Percentiles rank a stretch among this genome's conserved stretches.
Evolutionary conservation across 1,140 invertebrate genomes (phyloP).

Genomic region (Pectinophora gossypiella): DNA sequence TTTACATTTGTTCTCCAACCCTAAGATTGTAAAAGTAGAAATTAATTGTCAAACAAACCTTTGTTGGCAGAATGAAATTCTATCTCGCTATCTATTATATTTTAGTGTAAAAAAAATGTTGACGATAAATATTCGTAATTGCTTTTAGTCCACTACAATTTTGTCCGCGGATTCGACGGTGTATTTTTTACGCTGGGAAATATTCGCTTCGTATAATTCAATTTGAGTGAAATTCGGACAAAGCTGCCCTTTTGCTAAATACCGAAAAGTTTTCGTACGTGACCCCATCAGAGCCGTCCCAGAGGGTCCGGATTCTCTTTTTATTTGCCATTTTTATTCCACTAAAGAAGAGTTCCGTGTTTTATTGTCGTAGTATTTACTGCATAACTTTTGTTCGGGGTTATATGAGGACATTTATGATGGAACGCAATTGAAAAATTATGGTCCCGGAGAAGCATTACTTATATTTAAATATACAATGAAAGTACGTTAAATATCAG

Average conservation of each 20-base stretch:
- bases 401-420: too few relatives aligned
- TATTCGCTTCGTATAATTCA: conserved; percentile 36
- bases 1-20: conserved; percentile 45
- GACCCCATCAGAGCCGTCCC: conserved; percentile 45
- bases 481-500: too few relatives aligned
- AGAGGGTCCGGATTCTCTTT: background rate
- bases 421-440: too few relatives aligned
- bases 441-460: too few relatives aligned
- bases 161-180: too few relatives aligned
- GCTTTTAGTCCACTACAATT: too few relatives aligned
- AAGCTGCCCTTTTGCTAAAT: conserved; percentile 45
- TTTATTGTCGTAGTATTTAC: background rate
- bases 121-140: too few relatives aligned
- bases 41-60: background rate
- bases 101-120: too few relatives aligned
- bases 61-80: background rate
- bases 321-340: background rate
- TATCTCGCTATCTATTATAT: too few relatives aligned
- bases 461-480: too few relatives aligned
- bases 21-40: conserved; percentile 39
- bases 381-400: too few relatives aligned
- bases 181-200: too few relatives aligned
- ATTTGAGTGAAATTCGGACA: conserved; percentile 34
- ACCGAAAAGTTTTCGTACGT: conserved; percentile 57
- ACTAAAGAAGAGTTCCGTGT: background rate